phyloP scores from a whole-genome alignment of 2,797 vertebrate genomes.

The Phataginus tricuspis region DNA sequence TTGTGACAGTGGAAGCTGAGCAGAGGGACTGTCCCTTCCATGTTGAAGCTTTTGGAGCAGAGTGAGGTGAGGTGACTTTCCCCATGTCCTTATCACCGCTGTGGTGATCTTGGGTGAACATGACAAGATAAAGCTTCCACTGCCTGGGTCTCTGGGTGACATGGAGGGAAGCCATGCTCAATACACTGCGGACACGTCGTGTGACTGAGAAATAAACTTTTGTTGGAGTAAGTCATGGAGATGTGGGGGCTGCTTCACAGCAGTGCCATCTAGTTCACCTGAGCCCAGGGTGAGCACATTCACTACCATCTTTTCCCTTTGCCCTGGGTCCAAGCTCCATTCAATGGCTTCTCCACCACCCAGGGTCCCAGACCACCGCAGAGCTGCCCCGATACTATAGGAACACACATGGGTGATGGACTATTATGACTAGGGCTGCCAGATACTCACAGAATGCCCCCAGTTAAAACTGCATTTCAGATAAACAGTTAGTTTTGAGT shows the following conservation, averaged over 20 bases:
- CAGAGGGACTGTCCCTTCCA: neutral
- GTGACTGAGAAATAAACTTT: neutral
- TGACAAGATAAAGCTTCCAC: neutral
- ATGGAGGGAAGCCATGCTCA: neutral
- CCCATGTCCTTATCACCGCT: neutral
- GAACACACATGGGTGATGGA: neutral
- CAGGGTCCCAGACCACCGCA: neutral
- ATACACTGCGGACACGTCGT: neutral
- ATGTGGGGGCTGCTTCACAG: neutral
- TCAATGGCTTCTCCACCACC: neutral
- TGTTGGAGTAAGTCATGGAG: neutral
- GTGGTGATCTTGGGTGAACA: neutral
- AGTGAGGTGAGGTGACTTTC: neutral
- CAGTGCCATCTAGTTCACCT: neutral
- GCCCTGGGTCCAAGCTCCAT: neutral
- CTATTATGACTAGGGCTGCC: neutral
- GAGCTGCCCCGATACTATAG: neutral
- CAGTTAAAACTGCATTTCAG: neutral
- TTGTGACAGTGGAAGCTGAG: neutral
- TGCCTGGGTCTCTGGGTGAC: neutral
- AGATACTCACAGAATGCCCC: neutral
- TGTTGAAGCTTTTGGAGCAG: neutral
- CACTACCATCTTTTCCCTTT: neutral
- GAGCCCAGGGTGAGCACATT: neutral
- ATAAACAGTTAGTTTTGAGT: neutral